Conservation (phyloP, 2,797 vertebrate genomes). For the Gymnothorax javanicus region DNA sequence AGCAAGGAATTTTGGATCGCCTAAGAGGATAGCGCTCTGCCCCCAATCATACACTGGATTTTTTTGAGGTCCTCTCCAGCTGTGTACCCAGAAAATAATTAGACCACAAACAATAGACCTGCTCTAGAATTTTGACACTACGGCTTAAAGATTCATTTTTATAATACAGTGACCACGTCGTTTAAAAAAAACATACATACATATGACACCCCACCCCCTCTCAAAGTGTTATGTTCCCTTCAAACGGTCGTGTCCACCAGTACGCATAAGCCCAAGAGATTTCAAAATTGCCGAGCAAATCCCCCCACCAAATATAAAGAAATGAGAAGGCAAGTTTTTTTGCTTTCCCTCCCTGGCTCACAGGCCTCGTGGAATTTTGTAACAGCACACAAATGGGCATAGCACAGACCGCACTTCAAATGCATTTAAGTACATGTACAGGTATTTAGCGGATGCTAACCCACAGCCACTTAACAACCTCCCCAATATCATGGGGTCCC, state of each 20-base stretch:
- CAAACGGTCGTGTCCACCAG: neutral
- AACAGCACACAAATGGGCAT: too few relatives aligned
- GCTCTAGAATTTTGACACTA: neutral
- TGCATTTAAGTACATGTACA: neutral
- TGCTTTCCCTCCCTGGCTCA: neutral
- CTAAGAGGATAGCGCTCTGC: too few relatives aligned
- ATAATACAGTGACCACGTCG: too few relatives aligned
- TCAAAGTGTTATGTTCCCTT: neutral
- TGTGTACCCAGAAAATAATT: too few relatives aligned
- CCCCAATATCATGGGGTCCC: too few relatives aligned
- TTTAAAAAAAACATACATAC: too few relatives aligned
- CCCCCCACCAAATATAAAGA: neutral
- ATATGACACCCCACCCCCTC: neutral
- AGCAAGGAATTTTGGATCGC: too few relatives aligned
- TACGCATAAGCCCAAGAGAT: neutral
- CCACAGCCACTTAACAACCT: neutral
- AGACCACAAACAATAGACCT: too few relatives aligned
- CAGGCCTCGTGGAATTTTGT: neutral
- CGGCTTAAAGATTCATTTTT: too few relatives aligned
- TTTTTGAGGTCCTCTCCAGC: too few relatives aligned
- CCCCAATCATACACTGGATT: too few relatives aligned
- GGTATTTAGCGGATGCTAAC: neutral
- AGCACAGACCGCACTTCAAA: neutral
- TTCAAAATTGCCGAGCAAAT: neutral
- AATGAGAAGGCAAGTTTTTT: neutral